Evolutionary conservation across 2,888 invertebrate species (phyloP), one percentile per base, ranked within the genome.

Genomic region (Ferrisia virgata): DNA sequence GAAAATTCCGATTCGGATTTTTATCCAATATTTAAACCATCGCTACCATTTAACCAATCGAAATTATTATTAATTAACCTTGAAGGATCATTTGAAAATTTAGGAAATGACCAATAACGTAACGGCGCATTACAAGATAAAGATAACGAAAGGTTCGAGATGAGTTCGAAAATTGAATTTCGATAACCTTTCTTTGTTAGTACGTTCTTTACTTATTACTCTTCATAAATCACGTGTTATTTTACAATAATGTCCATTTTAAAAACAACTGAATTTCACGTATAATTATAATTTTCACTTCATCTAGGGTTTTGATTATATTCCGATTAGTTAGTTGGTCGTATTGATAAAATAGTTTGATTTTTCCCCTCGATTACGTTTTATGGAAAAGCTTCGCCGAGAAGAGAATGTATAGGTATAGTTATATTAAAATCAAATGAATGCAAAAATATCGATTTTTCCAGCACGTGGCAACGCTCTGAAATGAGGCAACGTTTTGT

Each of bases 391-490:
- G n/a, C n/a, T n/a, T n/a, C n/a, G n/a, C n/a, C n/a, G n/a, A n/a
- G n/a, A n/a, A n/a, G n/a, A n/a, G n/a, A n/a, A n/a, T n/a, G n/a
- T n/a, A n/a, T n/a, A n/a, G 18, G n/a, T 36, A 5, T 9, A 47
- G n/a, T 5, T 36, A 18, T 18, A 18, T 47, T 8, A 28, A 33
- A 72, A 72, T 72, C 72, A n/a, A 33, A 72, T 6, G n/a, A 64
- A 72, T 33, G 72, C 72, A 72, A 64, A 40, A 33, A 33, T 72
- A 72, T 72, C 72, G 72, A 72, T 72, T 72, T 72, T 72, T 72
- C 72, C 72, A 72, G 72, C 33, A 72, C 72, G n/a, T 72, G 36
- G 72, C 72, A 72, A 72, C 72, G 36, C n/a, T 47, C 47, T 31
- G 72, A 72, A 64, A 64, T 64, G 25, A 64, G 72, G 72, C 33